These are phyloP conservation scores for Eremophila alpestris DNA, from an alignment of 2,797 vertebrate species.

Conservation along the genomic window DNA sequence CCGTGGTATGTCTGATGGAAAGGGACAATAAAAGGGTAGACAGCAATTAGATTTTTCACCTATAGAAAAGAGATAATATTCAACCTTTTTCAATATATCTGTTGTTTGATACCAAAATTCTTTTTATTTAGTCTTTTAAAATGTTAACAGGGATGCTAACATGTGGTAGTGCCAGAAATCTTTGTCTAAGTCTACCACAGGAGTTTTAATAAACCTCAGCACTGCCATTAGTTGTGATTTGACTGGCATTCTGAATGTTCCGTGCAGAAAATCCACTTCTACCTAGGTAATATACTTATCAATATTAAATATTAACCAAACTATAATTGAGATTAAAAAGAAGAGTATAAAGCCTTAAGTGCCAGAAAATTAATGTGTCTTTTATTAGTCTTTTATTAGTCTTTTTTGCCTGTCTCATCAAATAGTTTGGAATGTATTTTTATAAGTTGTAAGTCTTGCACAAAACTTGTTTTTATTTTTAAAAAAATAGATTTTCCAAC, in stretches of 20 bases:
- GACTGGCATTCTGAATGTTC: neutral
- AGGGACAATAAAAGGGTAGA: neutral
- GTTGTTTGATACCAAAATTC: neutral
- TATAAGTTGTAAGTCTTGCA: neutral
- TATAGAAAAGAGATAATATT: neutral
- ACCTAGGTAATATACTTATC: neutral
- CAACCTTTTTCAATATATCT: neutral
- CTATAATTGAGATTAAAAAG: neutral
- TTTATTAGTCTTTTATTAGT: neutral
- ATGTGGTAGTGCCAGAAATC: neutral
- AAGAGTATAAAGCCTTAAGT: neutral
- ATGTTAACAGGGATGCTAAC: neutral
- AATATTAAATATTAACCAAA: slow-evolving; percentile 26
- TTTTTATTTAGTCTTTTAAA: neutral
- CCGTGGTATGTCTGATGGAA: neutral
- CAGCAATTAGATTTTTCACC: neutral
- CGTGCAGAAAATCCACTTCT: slow-evolving; percentile 2
- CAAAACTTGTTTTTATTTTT: neutral
- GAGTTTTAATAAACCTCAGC: slow-evolving; percentile 31
- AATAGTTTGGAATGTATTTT: neutral
- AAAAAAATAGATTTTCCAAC: neutral
- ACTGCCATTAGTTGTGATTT: slow-evolving; percentile 4
- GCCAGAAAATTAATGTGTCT: neutral
- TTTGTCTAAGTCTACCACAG: slow-evolving; percentile 1
- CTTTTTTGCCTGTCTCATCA: neutral